Evolutionary conservation across 2,797 vertebrate genomes (phyloP), one percentile per base, ranked within the genome.

Genomic region (Podarcis lilfordi): DNA sequence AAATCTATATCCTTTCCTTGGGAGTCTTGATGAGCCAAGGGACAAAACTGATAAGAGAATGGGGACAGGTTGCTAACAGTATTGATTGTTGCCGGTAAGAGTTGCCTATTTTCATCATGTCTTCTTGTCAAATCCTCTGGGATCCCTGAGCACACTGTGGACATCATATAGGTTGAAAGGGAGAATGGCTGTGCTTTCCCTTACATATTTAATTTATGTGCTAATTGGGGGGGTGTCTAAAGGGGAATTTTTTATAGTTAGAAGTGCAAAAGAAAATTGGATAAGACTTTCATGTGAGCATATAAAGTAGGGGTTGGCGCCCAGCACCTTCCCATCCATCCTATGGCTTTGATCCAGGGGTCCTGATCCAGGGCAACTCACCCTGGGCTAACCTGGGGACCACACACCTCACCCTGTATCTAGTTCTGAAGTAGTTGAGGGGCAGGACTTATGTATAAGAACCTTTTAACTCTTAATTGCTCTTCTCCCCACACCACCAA

Each of bases 1-100:
- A 91, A 82, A 82, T 50, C 40, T 27, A 72, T 61, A 72, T 11
- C 77, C 32, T 40, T 76, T 88, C 27, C 71, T 40, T 55, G 43
- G 13, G 3, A 13, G 7, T 8, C 5, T 3, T 69, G 21, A 88
- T 90, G 40, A 77, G 32, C 43, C 86, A 1, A 84, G 89, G 7
- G 21, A 64, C 86, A 80, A 90, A 92, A 91, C 25, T 19, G 72
- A 82, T 88, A 59, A 86, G 76, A 27, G 55, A 88, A 88, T 61
- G 29, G 37, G 85, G 85, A 35, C 43, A 89, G 79, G 15, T 0
- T 84, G 80, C 77, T 89, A 88, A 82, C 64, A 64, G 37, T 90
- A 84, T 69, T 91, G 50, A 85, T 90, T 89, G 87, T 90, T 89
- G 72, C 78, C 80, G 84, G 72, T 87, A 91, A 89, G 86, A 79